These are phyloP conservation scores for Drosophila tanythrix DNA, from an alignment of 2,888 invertebrate species.

Conservation along the genomic window DNA sequence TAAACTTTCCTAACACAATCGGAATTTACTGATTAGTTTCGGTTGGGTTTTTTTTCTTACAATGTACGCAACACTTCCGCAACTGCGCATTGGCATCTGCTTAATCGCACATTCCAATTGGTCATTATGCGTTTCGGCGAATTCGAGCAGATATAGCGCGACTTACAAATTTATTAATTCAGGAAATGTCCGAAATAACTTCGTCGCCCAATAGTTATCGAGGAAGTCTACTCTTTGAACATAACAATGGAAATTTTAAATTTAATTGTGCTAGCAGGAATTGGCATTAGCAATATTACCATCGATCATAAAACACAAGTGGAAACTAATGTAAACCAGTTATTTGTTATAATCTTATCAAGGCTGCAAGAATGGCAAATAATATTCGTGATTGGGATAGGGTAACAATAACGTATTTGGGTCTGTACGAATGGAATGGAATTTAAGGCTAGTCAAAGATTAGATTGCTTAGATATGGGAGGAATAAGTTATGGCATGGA, in stretches of 20 bases:
- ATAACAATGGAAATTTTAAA: not conserved
- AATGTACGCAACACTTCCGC: constrained; percentile 44
- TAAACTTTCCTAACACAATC: constrained; percentile 24
- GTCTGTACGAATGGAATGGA: not conserved
- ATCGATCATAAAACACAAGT: constrained; percentile 18
- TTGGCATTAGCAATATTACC: constrained; percentile 20
- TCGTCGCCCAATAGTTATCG: not conserved
- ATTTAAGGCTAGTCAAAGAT: not conserved
- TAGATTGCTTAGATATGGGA: not conserved
- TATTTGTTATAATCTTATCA: constrained; percentile 28
- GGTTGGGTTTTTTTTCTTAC: not conserved
- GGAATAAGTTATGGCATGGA: not conserved
- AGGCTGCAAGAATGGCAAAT: not conserved
- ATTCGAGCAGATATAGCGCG: constrained; percentile 27
- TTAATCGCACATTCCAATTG: constrained; percentile 44
- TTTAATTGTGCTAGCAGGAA: constrained; percentile 13
- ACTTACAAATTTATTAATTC: not conserved
- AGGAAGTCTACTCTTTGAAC: not conserved
- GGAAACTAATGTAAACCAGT: constrained; percentile 29
- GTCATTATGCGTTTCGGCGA: constrained; percentile 48
- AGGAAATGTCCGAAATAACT: constrained; percentile 13
- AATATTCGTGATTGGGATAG: not conserved
- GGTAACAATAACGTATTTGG: not conserved
- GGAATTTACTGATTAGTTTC: constrained; percentile 34
- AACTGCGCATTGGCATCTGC: constrained; percentile 37